phyloP scores from a whole-genome alignment of 2,797 vertebrate species.

The Ispidina picta region DNA sequence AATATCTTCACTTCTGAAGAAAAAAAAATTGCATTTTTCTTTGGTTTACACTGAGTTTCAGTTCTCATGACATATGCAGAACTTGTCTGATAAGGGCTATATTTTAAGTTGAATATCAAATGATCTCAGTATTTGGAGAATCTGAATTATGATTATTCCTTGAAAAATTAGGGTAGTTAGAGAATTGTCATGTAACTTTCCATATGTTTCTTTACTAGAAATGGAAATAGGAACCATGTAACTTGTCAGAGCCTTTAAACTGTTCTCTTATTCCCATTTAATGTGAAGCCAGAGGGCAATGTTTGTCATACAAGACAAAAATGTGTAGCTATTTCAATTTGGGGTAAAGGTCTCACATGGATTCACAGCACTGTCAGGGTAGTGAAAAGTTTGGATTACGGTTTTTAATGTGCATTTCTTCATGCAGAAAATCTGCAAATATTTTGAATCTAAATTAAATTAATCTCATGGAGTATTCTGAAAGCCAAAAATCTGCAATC shows the following conservation, averaged over 20 bases:
- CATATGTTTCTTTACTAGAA: neutral
- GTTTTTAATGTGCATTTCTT: constrained; percentile 14
- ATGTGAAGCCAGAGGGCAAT: constrained; percentile 9
- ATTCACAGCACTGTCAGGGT: neutral
- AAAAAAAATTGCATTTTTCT: neutral
- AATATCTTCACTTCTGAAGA: neutral
- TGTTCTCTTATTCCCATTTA: neutral
- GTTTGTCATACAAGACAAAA: neutral
- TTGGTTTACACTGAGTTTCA: neutral
- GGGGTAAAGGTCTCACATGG: neutral
- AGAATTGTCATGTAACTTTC: neutral
- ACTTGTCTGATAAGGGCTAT: neutral
- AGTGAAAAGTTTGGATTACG: neutral
- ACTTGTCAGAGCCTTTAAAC: neutral
- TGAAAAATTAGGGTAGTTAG: neutral
- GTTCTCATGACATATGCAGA: neutral
- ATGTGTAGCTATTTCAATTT: neutral
- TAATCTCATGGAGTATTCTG: neutral
- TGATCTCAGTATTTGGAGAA: neutral
- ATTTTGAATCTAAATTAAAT: constrained; percentile 30
- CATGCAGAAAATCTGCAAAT: constrained; percentile 19
- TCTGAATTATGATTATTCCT: neutral
- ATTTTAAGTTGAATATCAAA: neutral
- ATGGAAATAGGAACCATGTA: neutral
- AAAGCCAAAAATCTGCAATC: neutral